Conservation (phyloP, 2,797 vertebrate species). For the Takifugu ocellatus region DNA sequence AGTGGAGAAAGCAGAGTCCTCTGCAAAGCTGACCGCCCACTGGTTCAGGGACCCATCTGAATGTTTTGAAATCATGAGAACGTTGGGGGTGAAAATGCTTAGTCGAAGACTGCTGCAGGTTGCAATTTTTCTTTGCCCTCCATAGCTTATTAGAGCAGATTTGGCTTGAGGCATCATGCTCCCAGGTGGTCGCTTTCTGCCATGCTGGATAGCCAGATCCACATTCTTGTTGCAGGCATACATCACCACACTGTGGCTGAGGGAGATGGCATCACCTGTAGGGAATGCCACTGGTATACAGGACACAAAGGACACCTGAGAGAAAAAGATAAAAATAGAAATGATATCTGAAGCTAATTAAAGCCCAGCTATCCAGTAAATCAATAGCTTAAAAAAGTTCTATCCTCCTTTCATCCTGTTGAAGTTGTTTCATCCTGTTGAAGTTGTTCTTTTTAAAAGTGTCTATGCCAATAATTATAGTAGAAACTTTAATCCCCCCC, state of each 20-base stretch:
- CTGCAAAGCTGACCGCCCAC: constrained; percentile 95
- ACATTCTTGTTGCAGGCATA: constrained; percentile 98
- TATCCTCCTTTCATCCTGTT: background rate
- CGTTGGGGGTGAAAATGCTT: constrained; percentile 96
- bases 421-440: no score
- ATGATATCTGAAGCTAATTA: background rate
- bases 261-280: constrained; percentile 92
- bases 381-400: constrained; percentile 5
- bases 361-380: background rate
- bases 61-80: constrained; percentile 98
- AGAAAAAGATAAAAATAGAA: constrained; percentile 26
- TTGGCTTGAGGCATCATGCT: constrained; percentile 81
- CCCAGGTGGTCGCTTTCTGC: constrained; percentile 84
- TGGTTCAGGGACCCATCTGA: constrained; percentile 96
- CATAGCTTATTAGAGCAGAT: constrained; percentile 87
- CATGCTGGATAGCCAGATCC: constrained; percentile 93
- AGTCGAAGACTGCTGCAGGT: constrained; percentile 82
- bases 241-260: constrained; percentile 96
- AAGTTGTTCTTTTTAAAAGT: background rate
- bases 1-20: constrained; percentile 95
- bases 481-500: background rate
- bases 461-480: constrained; percentile 1
- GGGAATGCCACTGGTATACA: constrained; percentile 98
- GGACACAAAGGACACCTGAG: constrained; percentile 95
- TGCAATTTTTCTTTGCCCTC: constrained; percentile 83